Base-by-base conservation (phyloP, 1,140 invertebrate species). In the Meloidogyne exigua region DNA sequence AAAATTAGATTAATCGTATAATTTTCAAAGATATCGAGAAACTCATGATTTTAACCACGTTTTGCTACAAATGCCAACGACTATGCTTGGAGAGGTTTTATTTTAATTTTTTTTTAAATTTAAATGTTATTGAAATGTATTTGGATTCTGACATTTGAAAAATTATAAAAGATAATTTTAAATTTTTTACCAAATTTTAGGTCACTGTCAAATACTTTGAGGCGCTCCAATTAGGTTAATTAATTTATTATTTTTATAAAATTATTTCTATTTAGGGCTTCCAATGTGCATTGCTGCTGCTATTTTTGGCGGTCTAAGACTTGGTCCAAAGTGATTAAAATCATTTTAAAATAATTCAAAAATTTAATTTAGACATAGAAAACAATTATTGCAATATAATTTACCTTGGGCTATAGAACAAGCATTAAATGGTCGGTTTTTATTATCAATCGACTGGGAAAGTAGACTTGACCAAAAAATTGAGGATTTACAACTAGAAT, bases 21-120 rank as follows among this genome's bases (percentile, higher is more conserved):
- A 57, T 36, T 23, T 42, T 62, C 25, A 39, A n/a, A 81, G 79
- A 62, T 98, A 98, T 88, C 91, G 96, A 80, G 95, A 99, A 89
- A 92, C 93, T 21, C 96, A 99, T 88, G 96, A 99, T 89, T 90
- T 99, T 68, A 91, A 94, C 76, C 96, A 99, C 89, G 92, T 94
- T 0, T 88, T 94, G 7, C 90, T 97, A 42, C 91, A 91, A 75
- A 96, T 96, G 93, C 94, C 93, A 21, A 97, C 95, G 10, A 95
- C 94, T 85, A 96, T 98, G 94, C 89, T 96, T 10, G 93, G 94
- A 85, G 92, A 95, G 90, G 94, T 72, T 64, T 15, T n/a, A n/a
- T n/a, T n/a, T n/a, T n/a, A n/a, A n/a, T n/a, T n/a, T n/a, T n/a
- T n/a, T n/a, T n/a, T n/a, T n/a, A n/a, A n/a, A n/a, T n/a, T n/a